Conservation (phyloP, 2,113 vertebrate genomes). For the Dolichallabes microphthalmus region DNA sequence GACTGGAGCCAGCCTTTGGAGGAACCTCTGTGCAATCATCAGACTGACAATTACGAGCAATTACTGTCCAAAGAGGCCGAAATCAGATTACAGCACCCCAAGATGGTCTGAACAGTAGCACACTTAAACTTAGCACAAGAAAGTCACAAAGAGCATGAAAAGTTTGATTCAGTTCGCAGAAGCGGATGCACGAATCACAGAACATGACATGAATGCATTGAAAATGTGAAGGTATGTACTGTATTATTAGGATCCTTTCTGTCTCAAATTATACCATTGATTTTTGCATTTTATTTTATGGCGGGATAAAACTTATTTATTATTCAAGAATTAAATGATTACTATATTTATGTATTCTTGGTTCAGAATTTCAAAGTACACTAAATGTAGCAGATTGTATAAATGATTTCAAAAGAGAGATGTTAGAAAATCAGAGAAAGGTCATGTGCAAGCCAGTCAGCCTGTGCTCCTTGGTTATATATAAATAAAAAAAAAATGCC, state of each 20-base stretch:
- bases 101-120: slow-evolving; percentile 25
- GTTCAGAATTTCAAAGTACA: no score
- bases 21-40: slow-evolving; percentile 15
- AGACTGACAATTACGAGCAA: slow-evolving; percentile 46
- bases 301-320: neutral
- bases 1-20: neutral
- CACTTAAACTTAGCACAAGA: neutral
- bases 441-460: neutral
- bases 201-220: neutral
- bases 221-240: neutral
- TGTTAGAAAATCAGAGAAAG: neutral
- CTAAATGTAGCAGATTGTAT: neutral
- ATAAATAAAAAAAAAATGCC: neutral
- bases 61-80: slow-evolving; percentile 32
- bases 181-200: neutral
- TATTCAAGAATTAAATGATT: no score
- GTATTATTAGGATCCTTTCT: neutral
- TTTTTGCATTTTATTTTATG: neutral
- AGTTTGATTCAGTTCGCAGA: slow-evolving; percentile 14
- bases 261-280: neutral
- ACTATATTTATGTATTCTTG: no score
- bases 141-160: slow-evolving; percentile 22
- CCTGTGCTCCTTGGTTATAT: no score
- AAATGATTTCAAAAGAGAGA: neutral
- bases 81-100: slow-evolving; percentile 31